Evolutionary conservation across 2,797 vertebrate genomes (phyloP), one percentile per base, ranked within the genome.

Genomic region (Vespertilio murinus): DNA sequence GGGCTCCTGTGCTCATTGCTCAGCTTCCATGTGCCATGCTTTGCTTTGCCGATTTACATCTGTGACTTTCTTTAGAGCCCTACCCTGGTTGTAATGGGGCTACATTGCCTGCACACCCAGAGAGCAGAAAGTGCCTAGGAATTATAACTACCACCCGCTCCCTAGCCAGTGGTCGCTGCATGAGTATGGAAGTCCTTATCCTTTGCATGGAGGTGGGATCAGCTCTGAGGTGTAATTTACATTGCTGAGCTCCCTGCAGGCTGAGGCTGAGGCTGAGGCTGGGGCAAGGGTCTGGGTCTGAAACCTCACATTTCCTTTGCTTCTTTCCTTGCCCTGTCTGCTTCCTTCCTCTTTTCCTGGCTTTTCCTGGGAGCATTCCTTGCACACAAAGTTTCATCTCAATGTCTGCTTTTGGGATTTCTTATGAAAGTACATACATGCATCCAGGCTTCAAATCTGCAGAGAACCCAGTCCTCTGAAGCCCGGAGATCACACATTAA

Each of bases 101-200:
- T 70, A 30, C n/a, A 40, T 75, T 33, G 40, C 74, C 52, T 67
- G 9, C 8, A 71, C 2, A 17, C 11, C 8, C 13, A 20, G 10
- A 64, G 1, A 74, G 11, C 9, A 80, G 59, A 40, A 28, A n/a
- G 61, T 5, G 8, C 5, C 69, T 45, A 8, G 16, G 45, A 30
- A 1, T 74, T 22, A 1, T 6, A 4, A 52, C 10, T 4, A 9
- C 18, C 16, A 5, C 13, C 40, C 9, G 2, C 0, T 10, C 6
- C n/a, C 40, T n/a, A 75, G 7, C n/a, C 52, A 52, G 0, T 33
- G 30, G 25, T 13, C 38, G 6, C 5, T 18, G 8, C 2, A 0
- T 74, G 56, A 8, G 2, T 25, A 9, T 28, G 35, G 75, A 73
- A 82, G 12, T 16, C 54, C 14, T 8, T 22, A 38, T 16, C 16